Evolutionary conservation across 1,140 invertebrate genomes (phyloP).

Genomic region (Propsilocerus akamusi): DNA sequence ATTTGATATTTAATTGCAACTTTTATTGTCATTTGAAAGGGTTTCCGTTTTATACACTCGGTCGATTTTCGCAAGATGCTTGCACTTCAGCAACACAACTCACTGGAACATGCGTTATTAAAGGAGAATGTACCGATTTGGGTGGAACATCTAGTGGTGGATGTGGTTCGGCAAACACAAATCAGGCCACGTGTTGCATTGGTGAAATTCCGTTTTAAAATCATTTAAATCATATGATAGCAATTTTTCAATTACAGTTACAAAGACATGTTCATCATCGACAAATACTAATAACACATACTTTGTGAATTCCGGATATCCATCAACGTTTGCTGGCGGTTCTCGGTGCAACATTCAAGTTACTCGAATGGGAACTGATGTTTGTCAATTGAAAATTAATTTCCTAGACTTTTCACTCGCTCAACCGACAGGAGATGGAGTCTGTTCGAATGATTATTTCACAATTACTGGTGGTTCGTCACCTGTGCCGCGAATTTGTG

Average conservation of each 20-base stretch:
- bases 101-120: slow-evolving; percentile 55
- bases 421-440: slow-evolving; percentile 50
- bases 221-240: neutral
- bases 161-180: slow-evolving; percentile 25
- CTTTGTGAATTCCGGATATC: slow-evolving; percentile 56
- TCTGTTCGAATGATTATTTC: slow-evolving; percentile 48
- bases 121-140: slow-evolving; percentile 47
- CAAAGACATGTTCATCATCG: slow-evolving; percentile 37
- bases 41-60: slow-evolving; percentile 49
- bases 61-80: slow-evolving; percentile 46
- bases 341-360: slow-evolving; percentile 49
- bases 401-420: slow-evolving; percentile 52
- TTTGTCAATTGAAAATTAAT: slow-evolving; percentile 64
- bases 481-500: slow-evolving; percentile 49
- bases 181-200: slow-evolving; percentile 52
- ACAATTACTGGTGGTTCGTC: slow-evolving; percentile 45
- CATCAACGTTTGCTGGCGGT: slow-evolving; percentile 40
- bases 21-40: slow-evolving; percentile 23
- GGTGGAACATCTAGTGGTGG: slow-evolving; percentile 50
- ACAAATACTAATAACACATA: slow-evolving; percentile 64
- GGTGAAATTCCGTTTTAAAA: slow-evolving; percentile 35
- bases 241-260: neutral
- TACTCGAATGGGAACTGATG: slow-evolving; percentile 39
- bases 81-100: slow-evolving; percentile 41
- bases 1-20: neutral